phyloP scores from a whole-genome alignment of 2,888 invertebrate genomes.

The Alentia gelatinosa region DNA sequence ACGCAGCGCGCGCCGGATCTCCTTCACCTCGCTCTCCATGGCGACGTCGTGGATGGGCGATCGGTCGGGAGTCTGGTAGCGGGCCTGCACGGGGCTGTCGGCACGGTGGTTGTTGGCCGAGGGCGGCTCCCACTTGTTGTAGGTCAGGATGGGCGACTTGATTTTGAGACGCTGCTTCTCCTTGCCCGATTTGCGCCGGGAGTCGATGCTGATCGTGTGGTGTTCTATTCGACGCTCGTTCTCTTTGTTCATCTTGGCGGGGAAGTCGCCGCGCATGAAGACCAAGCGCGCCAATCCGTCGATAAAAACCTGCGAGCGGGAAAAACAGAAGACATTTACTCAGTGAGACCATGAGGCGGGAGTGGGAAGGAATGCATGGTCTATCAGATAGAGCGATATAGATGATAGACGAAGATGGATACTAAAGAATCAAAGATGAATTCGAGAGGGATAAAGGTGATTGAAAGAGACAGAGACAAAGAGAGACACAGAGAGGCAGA shows the following conservation, averaged over 20 bases:
- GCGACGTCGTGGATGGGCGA: constrained; percentile 54
- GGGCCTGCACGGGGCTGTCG: constrained; percentile 57
- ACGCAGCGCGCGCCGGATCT: constrained; percentile 72
- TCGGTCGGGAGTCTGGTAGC: constrained; percentile 53
- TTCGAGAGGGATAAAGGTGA: no score
- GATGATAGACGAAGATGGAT: no score
- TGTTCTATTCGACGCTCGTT: constrained; percentile 26
- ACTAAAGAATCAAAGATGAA: no score
- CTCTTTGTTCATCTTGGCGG: constrained; percentile 54
- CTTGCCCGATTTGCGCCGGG: constrained; percentile 20
- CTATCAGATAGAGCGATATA: not conserved
- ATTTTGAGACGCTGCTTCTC: constrained; percentile 60
- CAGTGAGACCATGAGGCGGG: no score
- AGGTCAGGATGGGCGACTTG: constrained; percentile 61
- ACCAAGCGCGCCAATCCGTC: constrained; percentile 60
- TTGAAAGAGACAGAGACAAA: no score
- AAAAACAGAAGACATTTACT: not conserved
- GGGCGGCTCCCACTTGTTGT: constrained; percentile 65
- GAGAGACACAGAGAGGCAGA: no score
- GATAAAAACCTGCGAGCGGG: constrained; percentile 56
- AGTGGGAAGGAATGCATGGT: not conserved
- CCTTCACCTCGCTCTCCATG: constrained; percentile 75
- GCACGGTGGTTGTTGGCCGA: constrained; percentile 12
- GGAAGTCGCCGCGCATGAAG: constrained; percentile 60
- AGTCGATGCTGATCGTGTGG: constrained; percentile 30